These are phyloP conservation scores for Panopea generosa DNA, from an alignment of 2,888 invertebrate genomes.

Conservation along the genomic window DNA sequence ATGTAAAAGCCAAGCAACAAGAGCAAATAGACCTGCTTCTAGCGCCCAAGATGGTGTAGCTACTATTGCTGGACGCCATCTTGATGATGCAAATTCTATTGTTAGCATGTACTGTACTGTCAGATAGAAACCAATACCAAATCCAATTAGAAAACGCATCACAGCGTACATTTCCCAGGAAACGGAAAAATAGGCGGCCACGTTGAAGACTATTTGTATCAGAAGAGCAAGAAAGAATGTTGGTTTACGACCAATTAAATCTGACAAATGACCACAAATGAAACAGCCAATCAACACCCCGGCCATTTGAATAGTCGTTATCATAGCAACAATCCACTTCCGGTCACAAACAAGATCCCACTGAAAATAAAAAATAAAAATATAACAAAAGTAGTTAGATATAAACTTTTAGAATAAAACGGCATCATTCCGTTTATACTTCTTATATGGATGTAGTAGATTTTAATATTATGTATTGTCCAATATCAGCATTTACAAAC, in stretches of 20 bases:
- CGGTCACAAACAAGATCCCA: constrained; percentile 67
- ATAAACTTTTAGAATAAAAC: too few species aligned
- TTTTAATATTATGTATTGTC: too few species aligned
- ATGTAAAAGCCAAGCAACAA: constrained; percentile 24
- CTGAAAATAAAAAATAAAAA: constrained; percentile 44
- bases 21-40: constrained; percentile 18
- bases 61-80: constrained; percentile 28
- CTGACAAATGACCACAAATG: constrained; percentile 64
- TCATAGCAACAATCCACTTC: constrained; percentile 60
- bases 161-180: constrained; percentile 73
- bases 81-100: constrained; percentile 30
- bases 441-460: too few species aligned
- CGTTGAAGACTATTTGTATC: constrained; percentile 55
- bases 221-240: constrained; percentile 54
- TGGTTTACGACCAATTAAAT: constrained; percentile 68
- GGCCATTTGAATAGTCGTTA: constrained; percentile 71
- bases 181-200: constrained; percentile 64
- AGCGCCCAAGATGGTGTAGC: constrained; percentile 25
- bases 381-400: too few species aligned
- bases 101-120: constrained; percentile 38
- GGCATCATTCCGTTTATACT: too few species aligned
- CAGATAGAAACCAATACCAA: constrained; percentile 50
- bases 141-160: constrained; percentile 64
- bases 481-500: too few species aligned
- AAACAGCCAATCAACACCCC: constrained; percentile 68